Base-by-base conservation (phyloP, 2,797 vertebrate genomes). In the Silurus lanzhouensis region DNA sequence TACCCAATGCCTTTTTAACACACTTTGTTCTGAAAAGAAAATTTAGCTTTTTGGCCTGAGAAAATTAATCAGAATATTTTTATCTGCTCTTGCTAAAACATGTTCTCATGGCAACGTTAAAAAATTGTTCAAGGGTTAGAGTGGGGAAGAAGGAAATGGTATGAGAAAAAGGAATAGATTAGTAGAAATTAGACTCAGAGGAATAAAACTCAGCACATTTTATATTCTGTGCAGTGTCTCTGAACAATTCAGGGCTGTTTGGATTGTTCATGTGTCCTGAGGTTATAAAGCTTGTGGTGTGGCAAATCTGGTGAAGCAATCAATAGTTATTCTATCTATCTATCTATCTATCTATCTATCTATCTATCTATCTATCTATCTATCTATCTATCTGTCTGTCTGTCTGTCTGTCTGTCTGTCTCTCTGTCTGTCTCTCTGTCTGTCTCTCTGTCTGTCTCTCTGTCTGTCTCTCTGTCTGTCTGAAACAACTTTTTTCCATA, bases 61-160 rank as follows among this genome's bases (percentile, higher is more conserved):
- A n/a, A 15, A 78, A 77, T 57, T 67, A 68, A 84, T 76, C 13
- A 14, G 5, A 70, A 46, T 84, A 55, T 70, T 79, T 84, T 48
- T 55, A 25, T 48, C 38, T 68, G 55, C 9, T 52, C 22, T 67
- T 66, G 19, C 8, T 46, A 31, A 60, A 46, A 78, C 31, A 19
- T 78, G 15, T 78, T 74, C 55, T 77, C 72, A 76, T 67, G 46
- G 71, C 64, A 63, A 66, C 72, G 31, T 74, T 66, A 75, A 52
- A 66, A 71, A 27, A n/a, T 52, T 81, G 61, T 52, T 81, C 22
- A 81, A 79, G 60, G 77, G 6, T n/a, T n/a, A 27, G 15, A 55
- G 61, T 81, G 14, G 15, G 44, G 48, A 81, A 66, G 60, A 64
- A 52, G n/a, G 52, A 81, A 66, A 52, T n/a, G 58, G 20, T 66